A percentile compares a stretch with the other conserved stretches of the same genome.
Conservation (phyloP, 2,797 vertebrate genomes). For the Hirundo rustica region DNA sequence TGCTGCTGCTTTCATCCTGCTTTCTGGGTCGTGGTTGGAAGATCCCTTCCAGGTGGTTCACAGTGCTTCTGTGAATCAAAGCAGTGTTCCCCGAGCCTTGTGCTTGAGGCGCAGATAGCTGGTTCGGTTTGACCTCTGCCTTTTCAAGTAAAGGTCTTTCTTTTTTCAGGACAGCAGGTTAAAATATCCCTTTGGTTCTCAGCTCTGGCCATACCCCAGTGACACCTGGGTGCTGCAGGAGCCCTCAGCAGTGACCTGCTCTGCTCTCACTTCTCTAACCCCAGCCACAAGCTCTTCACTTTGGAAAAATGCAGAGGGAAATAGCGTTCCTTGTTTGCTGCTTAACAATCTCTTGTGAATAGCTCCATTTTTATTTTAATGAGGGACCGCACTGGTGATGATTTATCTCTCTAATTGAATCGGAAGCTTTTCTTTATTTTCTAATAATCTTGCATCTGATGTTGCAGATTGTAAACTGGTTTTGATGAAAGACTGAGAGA, state of each 20-base stretch:
- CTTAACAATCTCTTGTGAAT: not conserved
- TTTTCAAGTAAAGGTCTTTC: not conserved
- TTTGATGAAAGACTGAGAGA: not conserved
- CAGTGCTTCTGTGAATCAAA: not conserved
- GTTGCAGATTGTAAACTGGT: not conserved
- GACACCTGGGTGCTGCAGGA: not conserved
- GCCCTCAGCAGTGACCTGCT: not conserved
- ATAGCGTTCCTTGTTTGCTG: not conserved
- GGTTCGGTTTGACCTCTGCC: not conserved
- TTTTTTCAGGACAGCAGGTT: not conserved
- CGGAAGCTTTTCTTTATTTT: conserved; percentile 21
- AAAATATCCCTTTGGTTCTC: not conserved
- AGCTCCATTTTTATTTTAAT: conserved; percentile 38
- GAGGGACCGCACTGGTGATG: not conserved
- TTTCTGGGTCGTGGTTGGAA: not conserved
- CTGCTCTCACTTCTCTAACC: not conserved
- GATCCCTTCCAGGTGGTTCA: not conserved
- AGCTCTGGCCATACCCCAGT: not conserved
- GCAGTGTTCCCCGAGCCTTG: not conserved
- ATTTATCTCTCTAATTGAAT: conserved; percentile 48
- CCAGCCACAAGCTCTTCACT: not conserved
- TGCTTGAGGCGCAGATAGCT: not conserved
- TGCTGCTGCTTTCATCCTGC: not conserved
- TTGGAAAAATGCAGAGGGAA: not conserved
- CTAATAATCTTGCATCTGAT: not conserved